Percentiles rank a stretch among this genome's conserved stretches.
Evolutionary conservation across 2,797 vertebrate genomes (phyloP).

Genomic region (Petrocephalus sullivani): DNA sequence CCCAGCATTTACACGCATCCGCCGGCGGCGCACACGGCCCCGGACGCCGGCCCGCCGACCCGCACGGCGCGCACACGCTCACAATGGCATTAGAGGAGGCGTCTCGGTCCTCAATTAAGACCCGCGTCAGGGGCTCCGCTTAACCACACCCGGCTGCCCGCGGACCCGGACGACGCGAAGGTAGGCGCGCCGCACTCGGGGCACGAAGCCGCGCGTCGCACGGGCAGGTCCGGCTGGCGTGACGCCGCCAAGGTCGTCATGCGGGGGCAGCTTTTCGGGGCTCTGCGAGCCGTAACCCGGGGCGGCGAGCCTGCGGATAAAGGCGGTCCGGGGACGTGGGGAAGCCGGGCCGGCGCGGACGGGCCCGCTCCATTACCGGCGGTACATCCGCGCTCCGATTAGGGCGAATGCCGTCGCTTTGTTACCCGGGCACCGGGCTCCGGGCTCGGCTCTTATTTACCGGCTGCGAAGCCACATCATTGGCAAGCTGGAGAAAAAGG

Average conservation of each 20-base stretch:
- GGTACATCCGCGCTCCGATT: background rate
- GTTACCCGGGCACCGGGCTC: background rate
- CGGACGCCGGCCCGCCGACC: background rate
- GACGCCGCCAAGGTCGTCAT: conserved; percentile 27
- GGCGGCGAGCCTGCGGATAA: background rate
- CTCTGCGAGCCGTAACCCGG: background rate
- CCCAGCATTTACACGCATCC: background rate
- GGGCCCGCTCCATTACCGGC: no score
- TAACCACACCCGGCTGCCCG: conserved; percentile 65
- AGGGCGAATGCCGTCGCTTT: background rate
- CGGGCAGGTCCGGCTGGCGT: background rate
- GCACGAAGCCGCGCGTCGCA: background rate
- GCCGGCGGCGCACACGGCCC: conserved; percentile 11
- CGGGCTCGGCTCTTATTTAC: background rate
- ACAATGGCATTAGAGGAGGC: conserved; percentile 44
- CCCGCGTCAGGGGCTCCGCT: conserved; percentile 39
- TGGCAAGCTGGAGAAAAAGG: no score
- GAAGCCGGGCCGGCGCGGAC: background rate
- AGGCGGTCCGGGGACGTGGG: background rate
- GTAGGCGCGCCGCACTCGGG: conserved; percentile 38
- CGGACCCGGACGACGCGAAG: conserved; percentile 52
- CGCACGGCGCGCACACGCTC: conserved; percentile 26
- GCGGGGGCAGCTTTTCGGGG: conserved; percentile 3
- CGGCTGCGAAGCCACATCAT: background rate
- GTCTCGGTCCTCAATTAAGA: conserved; percentile 36